Evolutionary conservation across 2,113 vertebrate species (phyloP), one percentile per base, ranked within the genome.

Genomic region (Octodon degus): DNA sequence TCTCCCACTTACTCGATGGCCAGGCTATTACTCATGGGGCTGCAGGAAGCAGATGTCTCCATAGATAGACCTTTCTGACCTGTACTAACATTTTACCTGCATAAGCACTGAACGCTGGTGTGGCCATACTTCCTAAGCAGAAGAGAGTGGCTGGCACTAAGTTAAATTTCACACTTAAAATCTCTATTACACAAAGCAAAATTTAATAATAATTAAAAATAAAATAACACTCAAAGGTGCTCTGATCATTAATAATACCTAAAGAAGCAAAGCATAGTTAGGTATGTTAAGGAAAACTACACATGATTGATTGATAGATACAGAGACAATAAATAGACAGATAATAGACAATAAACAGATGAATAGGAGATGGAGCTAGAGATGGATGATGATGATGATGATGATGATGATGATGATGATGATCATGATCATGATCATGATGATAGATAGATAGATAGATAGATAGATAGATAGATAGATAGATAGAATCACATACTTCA

Each of bases 41-140:
- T 86, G 65, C 86, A 3, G 74, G 93, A 86, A 97, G 83, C 96
- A 97, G 96, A 94, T 95, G 89, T 96, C 86, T 97, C 95, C 89
- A 25, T 14, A 89, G 96, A 80, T 14, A 92, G 92, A 82, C 92
- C 86, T 95, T 83, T 83, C 53, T 32, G 86, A 96, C 96, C 97
- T 50, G 58, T 81, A 79, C 94, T 94, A 96, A 92, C 90, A 84
- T 96, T 93, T 91, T 86, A 92, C 95, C 91, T 91, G 58, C 92
- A 83, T 60, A 91, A 97, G 96, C 97, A 96, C 47, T 12, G 10
- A 74, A 34, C 13, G 53, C 50, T 14, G 30, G 79, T 53, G 17
- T 32, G 17, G 24, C 70, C 24, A 68, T 32, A 27, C 22, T 43
- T 84, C 10, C 3, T 2, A 37, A 27, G 27, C 8, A 22, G 50